These are phyloP conservation scores for Epizoanthus ramosus DNA, from an alignment of 92 coral and sea anemone species.

Conservation along the genomic window DNA sequence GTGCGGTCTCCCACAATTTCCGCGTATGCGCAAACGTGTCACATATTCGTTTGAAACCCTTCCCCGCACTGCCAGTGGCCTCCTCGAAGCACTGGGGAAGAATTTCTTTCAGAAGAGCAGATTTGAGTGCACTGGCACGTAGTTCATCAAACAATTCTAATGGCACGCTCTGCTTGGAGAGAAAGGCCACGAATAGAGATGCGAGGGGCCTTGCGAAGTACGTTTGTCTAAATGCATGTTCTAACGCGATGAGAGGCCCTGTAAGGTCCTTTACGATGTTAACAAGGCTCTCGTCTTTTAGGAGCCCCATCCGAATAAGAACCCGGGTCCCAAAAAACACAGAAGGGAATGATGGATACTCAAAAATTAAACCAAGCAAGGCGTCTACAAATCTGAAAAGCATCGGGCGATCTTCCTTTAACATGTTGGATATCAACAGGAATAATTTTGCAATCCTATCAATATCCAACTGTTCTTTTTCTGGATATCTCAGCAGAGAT, in stretches of 20 bases:
- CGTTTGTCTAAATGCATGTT: slow-evolving; percentile 56
- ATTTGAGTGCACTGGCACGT: slow-evolving; percentile 58
- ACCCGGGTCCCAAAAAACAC: slow-evolving; percentile 58
- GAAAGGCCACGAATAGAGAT: slow-evolving; percentile 78
- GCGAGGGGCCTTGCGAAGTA: slow-evolving; percentile 91
- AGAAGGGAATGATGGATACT: slow-evolving; percentile 25
- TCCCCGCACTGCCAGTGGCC: slow-evolving; percentile 56
- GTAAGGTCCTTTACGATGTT: slow-evolving; percentile 41
- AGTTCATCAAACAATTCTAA: slow-evolving; percentile 40
- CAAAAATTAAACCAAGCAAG: slow-evolving; percentile 48
- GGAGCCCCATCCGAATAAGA: slow-evolving; percentile 78
- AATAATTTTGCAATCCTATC: slow-evolving; percentile 63
- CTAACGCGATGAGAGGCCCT: slow-evolving; percentile 76
- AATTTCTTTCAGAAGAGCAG: slow-evolving; percentile 72
- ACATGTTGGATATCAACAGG: slow-evolving; percentile 39
- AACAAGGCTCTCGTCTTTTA: slow-evolving; percentile 60
- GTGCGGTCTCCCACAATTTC: slow-evolving; percentile 61
- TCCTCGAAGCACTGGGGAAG: slow-evolving; percentile 56
- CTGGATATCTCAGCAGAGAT: neutral
- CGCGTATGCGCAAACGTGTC: slow-evolving; percentile 69
- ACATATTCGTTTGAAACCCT: slow-evolving; percentile 74
- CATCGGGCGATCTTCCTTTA: slow-evolving; percentile 28
- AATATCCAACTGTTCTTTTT: slow-evolving; percentile 38
- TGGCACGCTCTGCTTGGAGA: slow-evolving; percentile 64
- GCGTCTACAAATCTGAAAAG: slow-evolving; percentile 50